phyloP scores from a whole-genome alignment of 2,888 invertebrate genomes.

The Epirrhoe tristata region DNA sequence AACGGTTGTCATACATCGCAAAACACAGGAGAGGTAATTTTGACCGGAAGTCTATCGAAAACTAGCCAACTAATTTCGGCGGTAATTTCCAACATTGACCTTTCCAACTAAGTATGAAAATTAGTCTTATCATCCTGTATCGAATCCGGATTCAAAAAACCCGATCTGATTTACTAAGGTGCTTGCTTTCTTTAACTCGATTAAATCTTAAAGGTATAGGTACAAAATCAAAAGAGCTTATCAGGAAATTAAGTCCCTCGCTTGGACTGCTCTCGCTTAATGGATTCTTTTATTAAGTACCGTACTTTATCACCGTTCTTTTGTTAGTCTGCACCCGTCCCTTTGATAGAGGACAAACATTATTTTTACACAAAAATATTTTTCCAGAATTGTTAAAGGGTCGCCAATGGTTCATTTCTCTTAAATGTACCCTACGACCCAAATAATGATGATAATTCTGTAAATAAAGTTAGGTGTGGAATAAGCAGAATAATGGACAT shows the following conservation, averaged over 20 bases:
- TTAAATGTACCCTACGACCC: not conserved
- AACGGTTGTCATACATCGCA: too few relatives aligned
- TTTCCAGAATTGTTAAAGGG: not conserved
- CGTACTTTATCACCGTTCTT: slow-evolving; percentile 33
- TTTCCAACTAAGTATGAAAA: too few relatives aligned
- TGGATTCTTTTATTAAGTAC: slow-evolving; percentile 38
- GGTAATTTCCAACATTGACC: too few relatives aligned
- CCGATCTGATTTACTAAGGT: not conserved
- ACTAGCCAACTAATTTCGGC: too few relatives aligned
- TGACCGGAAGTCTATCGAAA: too few relatives aligned
- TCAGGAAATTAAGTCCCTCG: slow-evolving; percentile 51
- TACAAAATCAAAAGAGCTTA: slow-evolving; percentile 45
- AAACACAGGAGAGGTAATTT: too few relatives aligned
- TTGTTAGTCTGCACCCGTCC: slow-evolving; percentile 24
- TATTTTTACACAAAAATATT: slow-evolving; percentile 20
- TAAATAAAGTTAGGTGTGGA: not conserved
- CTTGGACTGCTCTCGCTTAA: slow-evolving; percentile 41
- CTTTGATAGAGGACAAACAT: slow-evolving; percentile 22
- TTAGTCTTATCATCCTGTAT: not conserved
- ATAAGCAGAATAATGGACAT: not conserved
- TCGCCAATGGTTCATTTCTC: not conserved
- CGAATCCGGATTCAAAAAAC: not conserved
- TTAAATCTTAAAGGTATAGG: slow-evolving; percentile 22
- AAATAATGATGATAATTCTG: not conserved
- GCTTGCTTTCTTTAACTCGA: not conserved